phyloP scores from a whole-genome alignment of 2,888 invertebrate genomes.

The Epinotia brunnichana region DNA sequence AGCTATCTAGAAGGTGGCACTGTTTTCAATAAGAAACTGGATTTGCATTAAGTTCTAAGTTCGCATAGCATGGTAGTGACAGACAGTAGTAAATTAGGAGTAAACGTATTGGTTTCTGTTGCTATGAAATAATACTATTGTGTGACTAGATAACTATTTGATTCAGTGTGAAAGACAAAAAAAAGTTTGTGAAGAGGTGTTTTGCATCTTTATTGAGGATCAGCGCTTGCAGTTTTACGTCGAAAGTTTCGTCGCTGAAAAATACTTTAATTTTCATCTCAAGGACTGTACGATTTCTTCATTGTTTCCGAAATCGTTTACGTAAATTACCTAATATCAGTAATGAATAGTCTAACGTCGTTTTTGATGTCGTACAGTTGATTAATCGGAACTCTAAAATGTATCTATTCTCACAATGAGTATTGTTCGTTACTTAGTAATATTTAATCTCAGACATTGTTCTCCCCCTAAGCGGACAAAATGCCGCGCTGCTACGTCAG shows the following conservation, averaged over 20 bases:
- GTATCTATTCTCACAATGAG: constrained; percentile 12
- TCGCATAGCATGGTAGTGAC: no score
- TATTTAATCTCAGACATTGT: neutral
- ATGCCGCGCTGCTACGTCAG: constrained; percentile 16
- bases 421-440: constrained; percentile 31
- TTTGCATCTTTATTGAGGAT: neutral
- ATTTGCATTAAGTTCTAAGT: no score
- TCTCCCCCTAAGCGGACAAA: constrained; percentile 2
- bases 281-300: constrained; percentile 25
- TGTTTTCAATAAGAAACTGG: no score
- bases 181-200: neutral
- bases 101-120: no score
- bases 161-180: neutral
- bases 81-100: no score
- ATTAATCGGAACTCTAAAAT: constrained; percentile 7
- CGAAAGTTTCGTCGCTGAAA: neutral
- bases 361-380: neutral
- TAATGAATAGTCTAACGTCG: neutral
- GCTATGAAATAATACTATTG: constrained; percentile 5
- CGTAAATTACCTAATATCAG: constrained; percentile 30
- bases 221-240: neutral
- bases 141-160: neutral
- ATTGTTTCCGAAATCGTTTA: constrained; percentile 32
- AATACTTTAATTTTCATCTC: constrained; percentile 17
- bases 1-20: no score